Base-by-base conservation (phyloP, 2,888 invertebrate genomes). In the Fragum fragum region DNA sequence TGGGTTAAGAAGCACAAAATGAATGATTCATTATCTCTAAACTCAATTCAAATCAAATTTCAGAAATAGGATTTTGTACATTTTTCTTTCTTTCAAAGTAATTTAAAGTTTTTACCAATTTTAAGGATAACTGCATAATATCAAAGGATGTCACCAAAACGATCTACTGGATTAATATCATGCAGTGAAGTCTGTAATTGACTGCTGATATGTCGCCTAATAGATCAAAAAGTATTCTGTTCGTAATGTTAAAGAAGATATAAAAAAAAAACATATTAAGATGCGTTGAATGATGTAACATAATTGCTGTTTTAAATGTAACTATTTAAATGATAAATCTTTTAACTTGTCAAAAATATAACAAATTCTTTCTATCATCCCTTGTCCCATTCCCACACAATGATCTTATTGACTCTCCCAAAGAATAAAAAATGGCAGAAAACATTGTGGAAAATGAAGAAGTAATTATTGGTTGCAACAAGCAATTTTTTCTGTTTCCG, bases 101-200 rank as follows among this genome's bases (percentile, higher is more conserved):
- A 47, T 9, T 47, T 47, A 47, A 47, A 47, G 47, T 47, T 47
- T 47, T 47, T 47, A 47, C 47, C 47, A 47, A 47, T 47, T 47
- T 47, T 47, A 47, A n/a, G 47, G 47, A 47, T 47, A 47, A 47
- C 47, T 47, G 47, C 47, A 47, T 9, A 18, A 47, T 47, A 47
- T 47, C 47, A 47, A 47, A 47, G 47, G 47, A 47, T 18, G 47
- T n/a, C 47, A 47, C 47, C 5, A 47, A 47, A 47, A 47, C 47
- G 47, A 16, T 32, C 32, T 61, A 61, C 61, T 61, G 61, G 29
- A 61, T 32, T 61, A 61, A 61, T 61, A 29, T 61, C 61, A 61
- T 29, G 61, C 32, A 1, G 57, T 57, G 9, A 57, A 6, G 26
- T 26, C 26, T 57, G 26, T 26, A 57, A 26, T 36, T 26, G 26